Percentiles rank a stretch among this genome's conserved stretches.
These are phyloP conservation scores for Tiliacea citrago DNA, from an alignment of 2,888 invertebrate species.

Conservation along the genomic window DNA sequence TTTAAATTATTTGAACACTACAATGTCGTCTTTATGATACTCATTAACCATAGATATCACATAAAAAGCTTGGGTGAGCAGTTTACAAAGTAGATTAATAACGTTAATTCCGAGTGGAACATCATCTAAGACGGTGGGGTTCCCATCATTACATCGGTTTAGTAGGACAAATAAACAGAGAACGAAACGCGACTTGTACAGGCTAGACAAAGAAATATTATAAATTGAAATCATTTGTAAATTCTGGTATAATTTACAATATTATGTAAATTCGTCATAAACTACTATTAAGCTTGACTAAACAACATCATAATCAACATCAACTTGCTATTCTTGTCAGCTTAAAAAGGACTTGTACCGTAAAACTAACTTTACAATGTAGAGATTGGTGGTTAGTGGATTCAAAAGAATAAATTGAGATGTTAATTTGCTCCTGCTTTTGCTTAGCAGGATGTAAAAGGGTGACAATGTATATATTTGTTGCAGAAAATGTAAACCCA, in stretches of 20 bases:
- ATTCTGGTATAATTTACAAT: slow-evolving; percentile 18
- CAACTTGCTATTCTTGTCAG: slow-evolving; percentile 27
- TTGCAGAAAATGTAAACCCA: slow-evolving; percentile 28
- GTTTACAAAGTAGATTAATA: slow-evolving; percentile 62
- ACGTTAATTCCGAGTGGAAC: slow-evolving; percentile 54
- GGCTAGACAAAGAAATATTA: slow-evolving; percentile 26
- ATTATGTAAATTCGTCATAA: slow-evolving; percentile 42
- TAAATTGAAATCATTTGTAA: slow-evolving; percentile 3
- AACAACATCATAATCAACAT: slow-evolving; percentile 38
- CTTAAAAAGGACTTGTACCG: slow-evolving; percentile 34
- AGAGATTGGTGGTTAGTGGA: slow-evolving; percentile 20
- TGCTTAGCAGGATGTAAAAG: slow-evolving; percentile 31
- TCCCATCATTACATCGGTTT: slow-evolving; percentile 53
- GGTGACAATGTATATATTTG: slow-evolving; percentile 37
- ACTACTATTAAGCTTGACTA: slow-evolving; percentile 14
- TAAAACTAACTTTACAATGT: slow-evolving; percentile 34
- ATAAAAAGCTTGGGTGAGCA: slow-evolving; percentile 50
- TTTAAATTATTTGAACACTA: slow-evolving; percentile 43
- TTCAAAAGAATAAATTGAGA: slow-evolving; percentile 45
- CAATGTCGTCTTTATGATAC: slow-evolving; percentile 52
- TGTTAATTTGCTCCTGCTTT: slow-evolving; percentile 42
- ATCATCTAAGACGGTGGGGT: slow-evolving; percentile 62
- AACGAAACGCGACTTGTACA: slow-evolving; percentile 12
- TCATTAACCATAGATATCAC: slow-evolving; percentile 54
- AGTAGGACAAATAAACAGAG: slow-evolving; percentile 36